Conservation (phyloP, 2,113 vertebrate genomes). For the Forbesichthys agassizii region DNA sequence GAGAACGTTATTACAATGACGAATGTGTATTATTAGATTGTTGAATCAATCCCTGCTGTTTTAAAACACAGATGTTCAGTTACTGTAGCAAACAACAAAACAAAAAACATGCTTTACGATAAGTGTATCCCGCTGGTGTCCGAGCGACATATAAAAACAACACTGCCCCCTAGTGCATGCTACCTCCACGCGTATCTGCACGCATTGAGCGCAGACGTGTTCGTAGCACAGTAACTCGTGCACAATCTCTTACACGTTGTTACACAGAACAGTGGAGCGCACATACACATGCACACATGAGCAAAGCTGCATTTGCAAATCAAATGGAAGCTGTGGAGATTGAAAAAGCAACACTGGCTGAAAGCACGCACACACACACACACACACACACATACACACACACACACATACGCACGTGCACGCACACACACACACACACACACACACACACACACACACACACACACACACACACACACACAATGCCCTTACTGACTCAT, state of each 20-base stretch:
- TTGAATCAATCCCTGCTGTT: no score
- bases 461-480: constrained; percentile 21
- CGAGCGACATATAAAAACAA: no score
- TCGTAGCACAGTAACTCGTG: not conserved
- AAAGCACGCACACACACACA: constrained; percentile 4
- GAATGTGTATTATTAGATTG: no score
- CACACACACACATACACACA: not conserved
- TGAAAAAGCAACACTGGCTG: constrained; percentile 8
- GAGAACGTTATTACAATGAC: no score
- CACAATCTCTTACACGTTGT: constrained; percentile 18
- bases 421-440: not conserved
- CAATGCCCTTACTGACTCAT: not conserved
- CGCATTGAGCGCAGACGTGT: no score
- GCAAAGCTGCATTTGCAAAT: constrained; percentile 51
- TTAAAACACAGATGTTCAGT: no score
- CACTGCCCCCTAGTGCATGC: no score
- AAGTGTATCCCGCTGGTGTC: no score
- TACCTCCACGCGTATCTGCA: no score
- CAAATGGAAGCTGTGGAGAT: constrained; percentile 39
- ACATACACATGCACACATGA: constrained; percentile 6
- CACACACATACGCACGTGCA: constrained; percentile 6
- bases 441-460: constrained; percentile 21
- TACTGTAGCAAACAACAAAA: no score
- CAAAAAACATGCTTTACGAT: no score
- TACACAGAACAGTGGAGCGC: constrained; percentile 22